Conservation (phyloP, 92 coral and sea anemone genomes). For the Palythoa heliodiscus region DNA sequence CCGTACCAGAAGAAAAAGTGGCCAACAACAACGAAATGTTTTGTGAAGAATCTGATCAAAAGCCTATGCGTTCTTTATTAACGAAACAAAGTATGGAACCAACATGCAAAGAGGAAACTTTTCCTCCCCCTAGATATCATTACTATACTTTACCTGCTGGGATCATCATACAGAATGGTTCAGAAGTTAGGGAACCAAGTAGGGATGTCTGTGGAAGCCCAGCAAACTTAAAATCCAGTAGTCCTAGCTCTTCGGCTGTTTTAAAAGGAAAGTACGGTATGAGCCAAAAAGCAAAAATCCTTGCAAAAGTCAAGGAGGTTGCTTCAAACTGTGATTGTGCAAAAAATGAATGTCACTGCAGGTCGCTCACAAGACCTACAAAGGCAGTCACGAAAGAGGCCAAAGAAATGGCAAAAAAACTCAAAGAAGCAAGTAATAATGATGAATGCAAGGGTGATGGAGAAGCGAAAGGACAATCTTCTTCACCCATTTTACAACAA, state of each 20-base stretch:
- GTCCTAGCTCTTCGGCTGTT: background rate
- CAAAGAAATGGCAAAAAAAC: conserved; percentile 43
- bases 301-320: conserved; percentile 74
- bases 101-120: background rate
- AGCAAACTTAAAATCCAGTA: conserved; percentile 6
- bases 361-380: conserved; percentile 81
- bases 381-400: conserved; percentile 66
- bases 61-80: conserved; percentile 1
- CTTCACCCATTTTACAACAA: conserved; percentile 32
- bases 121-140: conserved; percentile 21
- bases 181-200: conserved; percentile 61
- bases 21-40: background rate
- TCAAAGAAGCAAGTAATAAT: conserved; percentile 15
- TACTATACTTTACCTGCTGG: conserved; percentile 50
- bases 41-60: background rate
- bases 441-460: background rate
- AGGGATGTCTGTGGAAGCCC: conserved; percentile 37
- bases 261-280: conserved; percentile 14
- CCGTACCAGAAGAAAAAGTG: background rate
- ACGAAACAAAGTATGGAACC: conserved; percentile 8
- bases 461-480: conserved; percentile 19
- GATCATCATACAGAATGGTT: conserved; percentile 82
- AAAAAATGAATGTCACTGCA: conserved; percentile 68
- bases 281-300: conserved; percentile 53
- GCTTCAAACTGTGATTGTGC: conserved; percentile 61